A percentile compares a stretch with the other conserved stretches of the same genome.
Evolutionary conservation across 2,113 vertebrate species (phyloP).

Genomic region (Gavia stellata): DNA sequence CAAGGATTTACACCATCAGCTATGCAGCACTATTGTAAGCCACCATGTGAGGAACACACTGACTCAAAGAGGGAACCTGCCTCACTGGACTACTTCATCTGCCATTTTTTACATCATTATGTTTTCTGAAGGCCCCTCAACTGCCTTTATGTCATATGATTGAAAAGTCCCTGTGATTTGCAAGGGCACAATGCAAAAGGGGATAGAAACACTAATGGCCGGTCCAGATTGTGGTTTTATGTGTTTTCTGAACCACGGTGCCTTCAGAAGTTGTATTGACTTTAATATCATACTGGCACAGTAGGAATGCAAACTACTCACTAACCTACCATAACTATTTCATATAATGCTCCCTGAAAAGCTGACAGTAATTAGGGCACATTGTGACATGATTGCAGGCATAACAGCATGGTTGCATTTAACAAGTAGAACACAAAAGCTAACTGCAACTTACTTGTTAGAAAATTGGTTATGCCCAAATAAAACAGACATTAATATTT

Average conservation of each 20-base stretch:
- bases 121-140: neutral
- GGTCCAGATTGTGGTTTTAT: neutral
- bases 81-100: neutral
- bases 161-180: neutral
- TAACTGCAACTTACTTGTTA: neutral
- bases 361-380: neutral
- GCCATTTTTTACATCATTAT: neutral
- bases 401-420: neutral
- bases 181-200: neutral
- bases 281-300: neutral
- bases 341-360: neutral
- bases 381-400: neutral
- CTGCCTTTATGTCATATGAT: neutral
- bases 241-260: neutral
- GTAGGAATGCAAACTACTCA: neutral
- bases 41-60: neutral
- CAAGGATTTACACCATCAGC: neutral
- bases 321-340: neutral
- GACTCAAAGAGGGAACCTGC: neutral
- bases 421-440: neutral
- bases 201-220: neutral
- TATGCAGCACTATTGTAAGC: neutral
- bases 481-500: neutral
- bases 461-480: neutral
- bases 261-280: neutral